Percentiles rank a stretch among this genome's conserved stretches.
phyloP scores from a whole-genome alignment of 1,140 invertebrate genomes.

The Euglossa dilemma region DNA sequence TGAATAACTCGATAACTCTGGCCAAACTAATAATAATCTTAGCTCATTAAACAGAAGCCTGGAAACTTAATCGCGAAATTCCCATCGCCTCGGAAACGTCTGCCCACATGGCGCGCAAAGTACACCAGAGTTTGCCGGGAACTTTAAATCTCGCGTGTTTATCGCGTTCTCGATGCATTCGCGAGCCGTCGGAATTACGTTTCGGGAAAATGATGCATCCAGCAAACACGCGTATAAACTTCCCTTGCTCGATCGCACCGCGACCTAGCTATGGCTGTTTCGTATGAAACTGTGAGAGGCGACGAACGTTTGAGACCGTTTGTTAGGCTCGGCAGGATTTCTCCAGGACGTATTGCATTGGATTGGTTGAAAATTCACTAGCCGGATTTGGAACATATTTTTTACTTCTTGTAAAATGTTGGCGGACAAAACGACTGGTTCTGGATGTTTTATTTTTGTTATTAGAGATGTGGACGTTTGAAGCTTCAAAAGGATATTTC shows the following conservation, averaged over 20 bases:
- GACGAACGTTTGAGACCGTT: no score
- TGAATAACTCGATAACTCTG: constrained; percentile 21
- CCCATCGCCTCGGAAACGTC: not conserved
- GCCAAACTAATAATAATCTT: constrained; percentile 48
- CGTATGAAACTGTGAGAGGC: not conserved
- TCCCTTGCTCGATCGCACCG: not conserved
- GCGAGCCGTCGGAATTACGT: not conserved
- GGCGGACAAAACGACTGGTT: no score
- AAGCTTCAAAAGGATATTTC: no score
- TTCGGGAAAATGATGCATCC: constrained; percentile 10
- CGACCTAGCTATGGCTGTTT: not conserved
- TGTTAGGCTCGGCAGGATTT: no score
- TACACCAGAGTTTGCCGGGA: not conserved
- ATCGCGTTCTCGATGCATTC: constrained; percentile 16
- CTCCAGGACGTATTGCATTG: no score
- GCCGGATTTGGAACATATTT: no score
- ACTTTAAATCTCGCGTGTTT: constrained; percentile 46
- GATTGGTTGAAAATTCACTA: no score
- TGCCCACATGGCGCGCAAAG: not conserved
- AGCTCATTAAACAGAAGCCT: constrained; percentile 22
- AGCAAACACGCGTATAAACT: not conserved
- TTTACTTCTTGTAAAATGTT: no score
- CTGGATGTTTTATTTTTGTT: no score
- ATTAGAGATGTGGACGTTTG: no score
- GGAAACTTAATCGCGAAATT: constrained; percentile 42